These are phyloP conservation scores for Apamea monoglypha DNA, from an alignment of 2,888 invertebrate genomes.

Conservation along the genomic window DNA sequence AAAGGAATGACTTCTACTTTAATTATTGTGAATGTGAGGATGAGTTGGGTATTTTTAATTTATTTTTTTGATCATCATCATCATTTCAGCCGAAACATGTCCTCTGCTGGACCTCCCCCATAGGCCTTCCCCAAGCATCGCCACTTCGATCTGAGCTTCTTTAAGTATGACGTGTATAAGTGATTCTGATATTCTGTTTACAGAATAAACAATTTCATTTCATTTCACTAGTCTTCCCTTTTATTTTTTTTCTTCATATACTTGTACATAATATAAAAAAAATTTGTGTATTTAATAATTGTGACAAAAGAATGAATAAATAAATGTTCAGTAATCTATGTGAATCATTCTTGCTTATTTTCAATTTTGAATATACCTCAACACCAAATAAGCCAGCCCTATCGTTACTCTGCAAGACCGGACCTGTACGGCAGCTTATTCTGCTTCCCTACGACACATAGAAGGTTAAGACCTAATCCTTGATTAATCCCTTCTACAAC, in stretches of 20 bases:
- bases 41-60: no score
- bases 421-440: not conserved
- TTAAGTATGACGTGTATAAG: no score
- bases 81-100: not conserved
- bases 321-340: not conserved
- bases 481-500: slow-evolving; percentile 44
- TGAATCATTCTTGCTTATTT: not conserved
- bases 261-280: no score
- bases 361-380: not conserved
- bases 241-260: no score
- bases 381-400: not conserved
- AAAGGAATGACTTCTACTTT: not conserved
- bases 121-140: no score
- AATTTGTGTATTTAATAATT: not conserved
- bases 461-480: slow-evolving; percentile 15
- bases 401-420: slow-evolving; percentile 47
- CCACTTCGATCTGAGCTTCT: not conserved
- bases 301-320: not conserved
- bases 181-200: no score
- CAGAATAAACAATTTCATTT: no score
- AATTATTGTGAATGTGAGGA: not conserved
- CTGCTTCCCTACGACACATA: slow-evolving; percentile 19
- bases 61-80: not conserved
- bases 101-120: no score
- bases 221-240: no score